A percentile compares a stretch with the other conserved stretches of the same genome.
phyloP scores from a whole-genome alignment of 2,113 vertebrate genomes.

The Regulus satrapa region DNA sequence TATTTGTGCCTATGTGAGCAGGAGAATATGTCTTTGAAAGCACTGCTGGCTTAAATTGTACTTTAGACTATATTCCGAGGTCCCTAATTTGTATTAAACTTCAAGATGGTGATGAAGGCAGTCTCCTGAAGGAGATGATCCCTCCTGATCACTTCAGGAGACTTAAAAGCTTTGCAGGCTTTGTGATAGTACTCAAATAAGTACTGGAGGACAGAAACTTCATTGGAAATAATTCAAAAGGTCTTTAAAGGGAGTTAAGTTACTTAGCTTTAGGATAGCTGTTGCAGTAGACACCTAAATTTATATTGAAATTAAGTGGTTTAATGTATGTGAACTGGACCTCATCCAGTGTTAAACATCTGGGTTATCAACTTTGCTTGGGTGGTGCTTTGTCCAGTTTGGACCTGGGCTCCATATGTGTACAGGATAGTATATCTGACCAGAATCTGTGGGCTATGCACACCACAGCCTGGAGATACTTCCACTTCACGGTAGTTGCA shows the following conservation, averaged over 20 bases:
- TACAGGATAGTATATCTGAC: not conserved
- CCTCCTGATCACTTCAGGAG: no score
- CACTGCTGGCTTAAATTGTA: not conserved
- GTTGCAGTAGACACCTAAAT: not conserved
- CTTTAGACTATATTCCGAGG: not conserved
- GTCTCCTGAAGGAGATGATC: not conserved
- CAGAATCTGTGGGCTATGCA: not conserved
- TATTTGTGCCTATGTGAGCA: not conserved
- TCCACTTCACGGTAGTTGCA: not conserved
- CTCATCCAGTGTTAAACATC: not conserved
- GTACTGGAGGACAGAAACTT: not conserved
- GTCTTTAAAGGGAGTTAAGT: not conserved
- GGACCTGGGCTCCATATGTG: not conserved
- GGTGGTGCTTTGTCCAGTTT: not conserved
- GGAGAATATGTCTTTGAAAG: not conserved
- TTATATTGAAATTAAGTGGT: not conserved
- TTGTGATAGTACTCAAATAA: not conserved
- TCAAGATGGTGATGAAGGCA: not conserved
- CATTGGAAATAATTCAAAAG: not conserved
- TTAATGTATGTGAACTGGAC: not conserved
- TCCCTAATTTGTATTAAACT: not conserved
- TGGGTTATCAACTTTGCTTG: not conserved
- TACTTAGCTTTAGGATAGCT: not conserved
- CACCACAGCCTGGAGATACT: not conserved
- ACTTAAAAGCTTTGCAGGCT: not conserved